These are phyloP conservation scores for Sinopyrophorus schimmeli DNA, from an alignment of 2,888 invertebrate species.

Conservation along the genomic window DNA sequence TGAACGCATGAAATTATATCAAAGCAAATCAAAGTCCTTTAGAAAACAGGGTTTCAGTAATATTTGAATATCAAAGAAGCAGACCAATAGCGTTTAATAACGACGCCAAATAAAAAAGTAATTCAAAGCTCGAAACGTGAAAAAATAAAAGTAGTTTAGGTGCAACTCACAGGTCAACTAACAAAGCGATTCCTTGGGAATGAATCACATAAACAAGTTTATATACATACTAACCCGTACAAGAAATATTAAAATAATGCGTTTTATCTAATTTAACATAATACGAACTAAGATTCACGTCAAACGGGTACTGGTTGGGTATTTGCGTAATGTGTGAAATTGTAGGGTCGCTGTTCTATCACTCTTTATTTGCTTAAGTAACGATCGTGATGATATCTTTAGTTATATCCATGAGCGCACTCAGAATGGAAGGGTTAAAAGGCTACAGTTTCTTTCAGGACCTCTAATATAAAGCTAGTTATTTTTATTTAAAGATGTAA, in stretches of 20 bases:
- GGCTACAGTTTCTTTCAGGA: no score
- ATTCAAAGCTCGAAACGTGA: neutral
- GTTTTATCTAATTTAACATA: conserved; percentile 1
- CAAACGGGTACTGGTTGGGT: conserved; percentile 1
- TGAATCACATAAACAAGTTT: conserved; percentile 10
- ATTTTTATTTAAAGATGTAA: no score
- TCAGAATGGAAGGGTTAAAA: no score
- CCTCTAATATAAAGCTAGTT: no score
- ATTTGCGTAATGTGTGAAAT: no score
- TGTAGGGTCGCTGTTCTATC: no score
- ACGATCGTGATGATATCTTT: no score
- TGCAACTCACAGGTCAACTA: conserved; percentile 5
- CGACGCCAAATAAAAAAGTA: neutral
- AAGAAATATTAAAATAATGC: neutral
- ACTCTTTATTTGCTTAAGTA: no score
- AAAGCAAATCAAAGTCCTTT: conserved; percentile 4
- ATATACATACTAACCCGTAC: conserved; percentile 6
- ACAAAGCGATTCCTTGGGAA: conserved; percentile 8
- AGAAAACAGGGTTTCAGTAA: neutral
- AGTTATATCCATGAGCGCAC: no score
- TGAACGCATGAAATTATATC: conserved; percentile 3
- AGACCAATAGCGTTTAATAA: conserved; percentile 4
- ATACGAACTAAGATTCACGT: neutral
- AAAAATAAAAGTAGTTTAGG: conserved; percentile 3
- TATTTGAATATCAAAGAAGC: conserved; percentile 12